phyloP scores from a whole-genome alignment of 2,797 vertebrate species.

The Lophius americanus region DNA sequence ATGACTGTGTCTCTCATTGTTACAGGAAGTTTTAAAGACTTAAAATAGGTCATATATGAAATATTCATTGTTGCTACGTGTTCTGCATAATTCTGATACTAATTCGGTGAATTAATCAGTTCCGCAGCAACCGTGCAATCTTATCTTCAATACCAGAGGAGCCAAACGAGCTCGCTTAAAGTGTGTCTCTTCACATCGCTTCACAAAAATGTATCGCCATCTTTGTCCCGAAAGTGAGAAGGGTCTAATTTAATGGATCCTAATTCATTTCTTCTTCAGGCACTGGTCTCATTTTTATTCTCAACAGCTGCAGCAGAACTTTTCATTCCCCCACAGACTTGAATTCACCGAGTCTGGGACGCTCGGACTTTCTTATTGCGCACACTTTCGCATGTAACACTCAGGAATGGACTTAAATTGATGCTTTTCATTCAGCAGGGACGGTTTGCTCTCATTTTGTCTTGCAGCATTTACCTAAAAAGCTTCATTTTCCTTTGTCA shows the following conservation, averaged over 20 bases:
- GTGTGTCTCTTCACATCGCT: no score
- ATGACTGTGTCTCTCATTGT: neutral
- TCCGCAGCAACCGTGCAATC: neutral
- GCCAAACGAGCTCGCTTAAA: no score
- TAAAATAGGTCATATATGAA: conserved; percentile 22
- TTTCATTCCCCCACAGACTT: neutral
- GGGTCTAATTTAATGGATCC: no score
- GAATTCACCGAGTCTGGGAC: neutral
- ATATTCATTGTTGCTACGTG: conserved; percentile 31
- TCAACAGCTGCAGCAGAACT: no score
- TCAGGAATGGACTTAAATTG: neutral
- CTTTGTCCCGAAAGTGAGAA: no score
- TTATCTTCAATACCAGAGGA: neutral
- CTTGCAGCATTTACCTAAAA: neutral
- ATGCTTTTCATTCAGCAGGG: neutral
- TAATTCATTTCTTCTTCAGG: no score
- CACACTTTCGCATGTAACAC: neutral
- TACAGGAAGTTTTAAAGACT: conserved; percentile 4
- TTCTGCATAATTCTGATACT: conserved; percentile 18
- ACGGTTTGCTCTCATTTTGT: neutral
- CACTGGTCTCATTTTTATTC: no score
- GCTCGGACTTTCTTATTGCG: neutral
- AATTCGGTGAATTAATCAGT: neutral
- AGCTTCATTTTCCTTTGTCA: neutral
- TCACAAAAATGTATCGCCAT: no score